Conservation (phyloP, 2,113 vertebrate species). For the Rhynchopsitta pachyrhyncha region DNA sequence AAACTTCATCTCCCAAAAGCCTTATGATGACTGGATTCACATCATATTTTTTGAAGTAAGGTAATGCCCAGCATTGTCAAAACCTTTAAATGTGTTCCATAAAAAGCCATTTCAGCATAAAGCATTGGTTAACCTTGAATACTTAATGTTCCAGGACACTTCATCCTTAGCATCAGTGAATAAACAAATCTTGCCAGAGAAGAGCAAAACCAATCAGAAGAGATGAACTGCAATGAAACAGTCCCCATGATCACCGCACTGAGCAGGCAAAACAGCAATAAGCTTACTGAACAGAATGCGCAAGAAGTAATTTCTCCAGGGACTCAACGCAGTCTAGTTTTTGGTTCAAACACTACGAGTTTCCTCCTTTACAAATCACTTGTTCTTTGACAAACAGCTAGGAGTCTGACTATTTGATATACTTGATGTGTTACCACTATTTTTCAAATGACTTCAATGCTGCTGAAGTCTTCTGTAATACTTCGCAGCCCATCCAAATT, state of each 20-base stretch:
- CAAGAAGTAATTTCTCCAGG: neutral
- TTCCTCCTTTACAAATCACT: neutral
- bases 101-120: slow-evolving; percentile 72
- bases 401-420: neutral
- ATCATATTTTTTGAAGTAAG: slow-evolving; percentile 57
- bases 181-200: slow-evolving; percentile 68
- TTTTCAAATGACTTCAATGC: neutral
- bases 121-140: slow-evolving; percentile 66
- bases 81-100: slow-evolving; percentile 57
- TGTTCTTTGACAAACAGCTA: neutral
- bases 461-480: neutral
- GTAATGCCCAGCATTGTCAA: slow-evolving; percentile 48
- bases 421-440: neutral
- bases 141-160: slow-evolving; percentile 61
- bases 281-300: neutral
- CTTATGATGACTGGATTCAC: slow-evolving; percentile 47
- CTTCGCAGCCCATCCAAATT: neutral
- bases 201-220: slow-evolving; percentile 37
- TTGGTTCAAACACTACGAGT: neutral
- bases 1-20: slow-evolving; percentile 56
- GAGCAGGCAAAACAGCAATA: neutral
- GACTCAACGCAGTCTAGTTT: neutral
- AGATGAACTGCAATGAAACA: neutral
- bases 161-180: slow-evolving; percentile 30
- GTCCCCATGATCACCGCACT: neutral